phyloP scores from a whole-genome alignment of 2,113 vertebrate species.

The Trematocara unimaculatum region DNA sequence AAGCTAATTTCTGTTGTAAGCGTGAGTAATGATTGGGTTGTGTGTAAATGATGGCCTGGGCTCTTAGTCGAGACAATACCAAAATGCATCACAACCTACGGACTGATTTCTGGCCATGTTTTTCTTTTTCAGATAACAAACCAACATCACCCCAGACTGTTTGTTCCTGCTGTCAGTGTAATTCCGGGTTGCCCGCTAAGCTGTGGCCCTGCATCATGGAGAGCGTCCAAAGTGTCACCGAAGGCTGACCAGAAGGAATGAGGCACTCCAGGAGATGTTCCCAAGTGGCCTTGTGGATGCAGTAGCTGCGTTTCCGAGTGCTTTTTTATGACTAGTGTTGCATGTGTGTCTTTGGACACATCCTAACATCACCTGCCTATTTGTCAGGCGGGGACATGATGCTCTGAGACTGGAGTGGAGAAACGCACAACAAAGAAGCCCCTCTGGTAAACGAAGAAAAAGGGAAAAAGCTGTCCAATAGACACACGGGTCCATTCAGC shows the following conservation, averaged over 20 bases:
- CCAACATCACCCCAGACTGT: neutral
- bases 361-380: constrained; percentile 57
- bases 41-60: neutral
- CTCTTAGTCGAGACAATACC: neutral
- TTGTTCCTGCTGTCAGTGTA: neutral
- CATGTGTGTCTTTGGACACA: constrained; percentile 46
- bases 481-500: neutral
- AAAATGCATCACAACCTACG: neutral
- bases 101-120: constrained; percentile 15
- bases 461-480: constrained; percentile 19
- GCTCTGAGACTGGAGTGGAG: constrained; percentile 45
- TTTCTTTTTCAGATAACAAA: constrained; percentile 53
- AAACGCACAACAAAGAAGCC: constrained; percentile 12
- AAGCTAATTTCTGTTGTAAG: neutral
- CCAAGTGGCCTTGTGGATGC: constrained; percentile 67
- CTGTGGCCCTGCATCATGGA: constrained; percentile 59
- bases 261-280: constrained; percentile 61
- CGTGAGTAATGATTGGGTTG: neutral
- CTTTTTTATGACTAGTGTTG: constrained; percentile 52
- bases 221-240: constrained; percentile 41
- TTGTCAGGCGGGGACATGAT: constrained; percentile 50
- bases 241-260: constrained; percentile 70
- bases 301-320: constrained; percentile 60
- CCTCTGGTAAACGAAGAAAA: neutral
- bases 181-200: neutral